phyloP scores from a whole-genome alignment of 2,888 invertebrate genomes.

The Villa cingulata region DNA sequence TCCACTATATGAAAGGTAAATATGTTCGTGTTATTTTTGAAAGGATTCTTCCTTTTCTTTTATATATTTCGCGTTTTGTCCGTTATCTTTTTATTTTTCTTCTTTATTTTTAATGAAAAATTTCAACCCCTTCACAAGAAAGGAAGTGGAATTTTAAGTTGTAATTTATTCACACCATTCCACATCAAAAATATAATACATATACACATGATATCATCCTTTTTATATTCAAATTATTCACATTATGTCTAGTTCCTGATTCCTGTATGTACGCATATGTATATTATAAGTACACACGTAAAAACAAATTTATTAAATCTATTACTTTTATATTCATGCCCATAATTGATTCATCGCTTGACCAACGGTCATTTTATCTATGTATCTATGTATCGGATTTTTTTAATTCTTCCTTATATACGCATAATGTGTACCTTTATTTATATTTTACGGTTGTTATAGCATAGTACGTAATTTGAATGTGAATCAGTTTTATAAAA shows the following conservation, averaged over 20 bases:
- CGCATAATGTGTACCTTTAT: no score
- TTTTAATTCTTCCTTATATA: neutral
- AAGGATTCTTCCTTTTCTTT: constrained; percentile 7
- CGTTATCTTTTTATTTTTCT: neutral
- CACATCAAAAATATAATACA: constrained; percentile 4
- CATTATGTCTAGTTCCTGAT: neutral
- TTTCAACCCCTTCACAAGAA: constrained; percentile 1
- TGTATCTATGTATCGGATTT: constrained; percentile 2
- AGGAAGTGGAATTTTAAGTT: neutral
- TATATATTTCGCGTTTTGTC: neutral
- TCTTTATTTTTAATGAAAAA: neutral
- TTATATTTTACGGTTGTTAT: no score
- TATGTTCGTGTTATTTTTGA: no score
- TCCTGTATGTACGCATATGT: no score
- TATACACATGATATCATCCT: constrained; percentile 2
- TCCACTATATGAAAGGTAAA: constrained; percentile 10
- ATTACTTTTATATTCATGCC: neutral
- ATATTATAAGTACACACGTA: no score
- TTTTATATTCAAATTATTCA: neutral
- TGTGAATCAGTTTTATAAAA: neutral
- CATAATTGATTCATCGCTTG: constrained; percentile 22
- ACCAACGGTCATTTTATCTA: constrained; percentile 19
- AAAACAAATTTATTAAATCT: no score
- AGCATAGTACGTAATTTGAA: no score
- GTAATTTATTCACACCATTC: constrained; percentile 6